These are phyloP conservation scores for Luffia ferchaultella DNA, from an alignment of 2,888 invertebrate genomes.

Conservation along the genomic window DNA sequence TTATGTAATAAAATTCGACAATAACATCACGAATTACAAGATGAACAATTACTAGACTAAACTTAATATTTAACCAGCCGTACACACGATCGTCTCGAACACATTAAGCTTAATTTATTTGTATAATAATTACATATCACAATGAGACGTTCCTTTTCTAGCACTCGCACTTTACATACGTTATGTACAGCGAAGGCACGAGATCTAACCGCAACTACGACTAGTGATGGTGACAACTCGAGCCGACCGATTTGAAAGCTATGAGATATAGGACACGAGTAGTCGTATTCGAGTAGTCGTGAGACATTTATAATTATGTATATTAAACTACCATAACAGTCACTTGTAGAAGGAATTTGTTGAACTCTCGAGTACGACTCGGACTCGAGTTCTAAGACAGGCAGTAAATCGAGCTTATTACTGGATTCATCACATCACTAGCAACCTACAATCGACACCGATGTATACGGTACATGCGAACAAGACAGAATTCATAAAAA, in stretches of 20 bases:
- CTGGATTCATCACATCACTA: background rate
- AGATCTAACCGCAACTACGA: constrained; percentile 55
- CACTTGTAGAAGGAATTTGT: too few species aligned
- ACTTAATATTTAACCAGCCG: constrained; percentile 45
- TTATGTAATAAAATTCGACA: constrained; percentile 40
- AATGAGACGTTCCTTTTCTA: constrained; percentile 60
- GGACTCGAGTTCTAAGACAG: background rate
- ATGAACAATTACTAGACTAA: constrained; percentile 30
- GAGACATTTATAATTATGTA: too few species aligned
- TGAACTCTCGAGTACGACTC: background rate
- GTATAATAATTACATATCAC: constrained; percentile 65
- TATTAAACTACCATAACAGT: too few species aligned
- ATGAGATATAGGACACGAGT: background rate
- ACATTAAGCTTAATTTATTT: constrained; percentile 61
- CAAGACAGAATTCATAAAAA: background rate
- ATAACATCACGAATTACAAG: background rate
- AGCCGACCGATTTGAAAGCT: constrained; percentile 2
- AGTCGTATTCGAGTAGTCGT: too few species aligned
- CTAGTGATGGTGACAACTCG: background rate
- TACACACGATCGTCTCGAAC: constrained; percentile 49
- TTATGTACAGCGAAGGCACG: constrained; percentile 61
- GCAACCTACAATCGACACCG: background rate
- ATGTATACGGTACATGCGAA: background rate
- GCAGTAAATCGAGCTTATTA: background rate
- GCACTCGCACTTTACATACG: constrained; percentile 52